Conservation (phyloP, 2,797 vertebrate species). For the Gobionotothen gibberifrons region DNA sequence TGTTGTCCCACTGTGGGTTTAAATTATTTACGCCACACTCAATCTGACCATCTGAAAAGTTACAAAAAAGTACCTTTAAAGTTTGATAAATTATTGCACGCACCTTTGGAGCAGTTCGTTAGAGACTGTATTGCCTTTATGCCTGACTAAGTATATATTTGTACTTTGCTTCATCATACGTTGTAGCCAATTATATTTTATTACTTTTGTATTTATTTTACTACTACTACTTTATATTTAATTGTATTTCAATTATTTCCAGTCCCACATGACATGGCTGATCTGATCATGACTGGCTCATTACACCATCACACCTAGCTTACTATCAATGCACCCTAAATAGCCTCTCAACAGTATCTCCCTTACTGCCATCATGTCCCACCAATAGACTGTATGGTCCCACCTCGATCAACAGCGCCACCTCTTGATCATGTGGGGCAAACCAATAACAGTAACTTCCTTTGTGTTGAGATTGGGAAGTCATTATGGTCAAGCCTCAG, state of each 20-base stretch:
- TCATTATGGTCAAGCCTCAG: not conserved
- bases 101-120: not conserved
- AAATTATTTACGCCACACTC: not conserved
- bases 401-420: constrained; percentile 24
- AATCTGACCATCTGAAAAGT: not conserved
- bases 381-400: not conserved
- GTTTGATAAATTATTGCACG: not conserved
- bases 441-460: constrained; percentile 25
- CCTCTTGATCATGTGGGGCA: not conserved
- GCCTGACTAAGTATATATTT: not conserved
- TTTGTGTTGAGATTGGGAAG: not conserved
- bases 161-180: not conserved
- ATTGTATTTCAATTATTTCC: not conserved
- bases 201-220: too few species aligned
- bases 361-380: not conserved
- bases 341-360: too few species aligned
- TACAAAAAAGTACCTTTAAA: not conserved
- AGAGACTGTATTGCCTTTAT: not conserved
- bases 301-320: not conserved
- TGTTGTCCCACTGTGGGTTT: not conserved
- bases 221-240: not conserved
- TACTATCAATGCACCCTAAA: too few species aligned
- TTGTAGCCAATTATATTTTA: too few species aligned
- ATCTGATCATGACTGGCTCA: not conserved
- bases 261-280: not conserved